Base-by-base conservation (phyloP, 2,797 vertebrate species). In the Spheniscus humboldti region DNA sequence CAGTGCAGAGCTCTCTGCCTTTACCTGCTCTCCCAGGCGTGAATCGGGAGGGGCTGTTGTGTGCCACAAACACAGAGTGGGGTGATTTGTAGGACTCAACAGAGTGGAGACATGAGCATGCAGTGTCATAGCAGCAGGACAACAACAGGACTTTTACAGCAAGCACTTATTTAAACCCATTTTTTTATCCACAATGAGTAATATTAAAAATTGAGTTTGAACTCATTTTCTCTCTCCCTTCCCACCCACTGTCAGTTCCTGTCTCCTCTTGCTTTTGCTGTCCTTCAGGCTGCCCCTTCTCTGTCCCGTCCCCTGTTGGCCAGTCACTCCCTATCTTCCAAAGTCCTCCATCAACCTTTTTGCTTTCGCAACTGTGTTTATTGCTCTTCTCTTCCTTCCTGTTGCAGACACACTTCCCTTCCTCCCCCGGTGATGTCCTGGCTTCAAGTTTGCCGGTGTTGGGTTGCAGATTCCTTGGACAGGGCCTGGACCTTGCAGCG, bases 391-490 rank as follows among this genome's bases (percentile, higher is more conserved):
- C 84, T 91, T 86, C 80, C 90, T 92, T 95, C 92, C 91, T 79
- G 59, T 18, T 69, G 52, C 77, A 81, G 63, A 43, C 35, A 48
- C 52, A 10, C 56, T 93, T 25, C 56, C 57, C 39, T 67, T 94
- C 52, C 80, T 86, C 69, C 74, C 48, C 57, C 1, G 1, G 28
- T 43, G 62, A 56, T 77, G 68, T 83, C 72, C 71, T 91, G 78
- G 52, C 48, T 80, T 55, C 0, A 1, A 37, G 50, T 59, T 39
- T 80, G 75, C 60, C 0, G 0, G 96, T 83, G 64, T 68, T 88
- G 41, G 41, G 64, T 96, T 95, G 85, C 91, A 91, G 72, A 91
- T 95, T 87, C 71, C 81, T 89, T 28, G 63, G 88, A 60, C 35
- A 20, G 69, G n/a, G 37, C 59, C n/a, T 5, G 77, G 69, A 37